Base-by-base conservation (phyloP, 2,797 vertebrate species). In the Scomberomorus guttatus region DNA sequence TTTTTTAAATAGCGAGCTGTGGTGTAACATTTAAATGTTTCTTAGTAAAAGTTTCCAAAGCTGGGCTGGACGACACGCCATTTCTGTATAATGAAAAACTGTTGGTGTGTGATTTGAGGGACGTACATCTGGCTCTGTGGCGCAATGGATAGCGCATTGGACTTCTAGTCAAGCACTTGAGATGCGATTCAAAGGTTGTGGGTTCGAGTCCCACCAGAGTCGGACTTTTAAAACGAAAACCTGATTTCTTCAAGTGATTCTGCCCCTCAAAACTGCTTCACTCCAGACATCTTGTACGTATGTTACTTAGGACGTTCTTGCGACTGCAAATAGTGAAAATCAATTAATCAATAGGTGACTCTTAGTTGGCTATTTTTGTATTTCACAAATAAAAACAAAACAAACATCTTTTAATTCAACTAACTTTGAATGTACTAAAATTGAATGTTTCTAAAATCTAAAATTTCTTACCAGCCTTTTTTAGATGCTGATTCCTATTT, bases 141-240 rank as follows among this genome's bases (percentile, higher is more conserved):
- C 97, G 97, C 97, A 98, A 98, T 98, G 97, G 97, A 98, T 98
- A 98, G 97, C 97, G 97, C 97, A 98, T 98, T 98, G 97, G 97
- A 98, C 97, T 98, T 98, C 97, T 98, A 98, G 97, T 57, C 17
- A 57, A 32, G 27, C 25, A 57, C 55, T 29, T 57, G 27, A 57
- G 55, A 57, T 32, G 55, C 18, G 17, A 94, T 94, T 93, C 73
- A 94, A 93, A 93, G 90, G 90, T 89, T 90, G 90, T 92, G 85
- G 90, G 90, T 94, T 95, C 71, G 84, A 95, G 89, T 89, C 89
- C 84, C 92, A 92, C 84, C 87, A 85, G 88, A 48, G 74, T 72
- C 57, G 46, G 46, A 50, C 18, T 50, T 50, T 50, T 50, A n/a
- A 48, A 7, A 6, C 46, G 46, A 18, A n/a, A 50, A 50, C 46